phyloP scores from a whole-genome alignment of 2,888 invertebrate genomes.

The Prosopocoilus inquinatus region DNA sequence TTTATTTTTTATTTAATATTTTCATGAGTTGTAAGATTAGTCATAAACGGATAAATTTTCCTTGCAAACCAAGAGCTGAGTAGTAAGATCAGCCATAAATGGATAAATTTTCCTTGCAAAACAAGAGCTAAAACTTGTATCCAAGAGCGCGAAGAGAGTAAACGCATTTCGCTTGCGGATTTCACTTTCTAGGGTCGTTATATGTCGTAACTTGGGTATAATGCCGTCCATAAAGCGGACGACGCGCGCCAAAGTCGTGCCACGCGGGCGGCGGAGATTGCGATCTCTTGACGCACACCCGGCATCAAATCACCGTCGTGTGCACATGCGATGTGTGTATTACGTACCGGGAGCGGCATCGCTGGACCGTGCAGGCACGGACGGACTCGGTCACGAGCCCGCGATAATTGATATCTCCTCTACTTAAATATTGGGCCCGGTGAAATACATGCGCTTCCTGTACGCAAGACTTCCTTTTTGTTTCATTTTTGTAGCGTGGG shows the following conservation, averaged over 20 bases:
- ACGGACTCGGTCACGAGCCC: constrained; percentile 19
- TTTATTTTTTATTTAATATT: no score
- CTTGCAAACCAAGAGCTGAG: no score
- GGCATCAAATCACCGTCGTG: neutral
- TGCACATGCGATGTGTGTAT: constrained; percentile 7
- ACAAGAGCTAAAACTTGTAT: no score
- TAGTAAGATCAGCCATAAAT: no score
- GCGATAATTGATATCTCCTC: constrained; percentile 17
- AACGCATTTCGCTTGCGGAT: neutral
- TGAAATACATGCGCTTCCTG: constrained; percentile 11
- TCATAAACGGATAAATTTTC: no score
- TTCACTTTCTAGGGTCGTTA: constrained; percentile 3
- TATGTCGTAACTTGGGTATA: constrained; percentile 1
- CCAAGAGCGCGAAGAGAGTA: neutral
- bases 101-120: no score
- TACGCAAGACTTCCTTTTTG: neutral
- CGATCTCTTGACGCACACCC: constrained; percentile 5
- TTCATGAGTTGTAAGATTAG: no score
- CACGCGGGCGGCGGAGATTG: constrained; percentile 8
- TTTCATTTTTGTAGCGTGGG: no score
- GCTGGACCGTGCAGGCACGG: constrained; percentile 21
- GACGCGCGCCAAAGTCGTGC: constrained; percentile 9
- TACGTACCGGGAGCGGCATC: constrained; percentile 20
- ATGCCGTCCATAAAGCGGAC: constrained; percentile 9
- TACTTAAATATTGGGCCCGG: constrained; percentile 10